phyloP scores from a whole-genome alignment of 2,888 invertebrate genomes.

The Trachelus tabidus region DNA sequence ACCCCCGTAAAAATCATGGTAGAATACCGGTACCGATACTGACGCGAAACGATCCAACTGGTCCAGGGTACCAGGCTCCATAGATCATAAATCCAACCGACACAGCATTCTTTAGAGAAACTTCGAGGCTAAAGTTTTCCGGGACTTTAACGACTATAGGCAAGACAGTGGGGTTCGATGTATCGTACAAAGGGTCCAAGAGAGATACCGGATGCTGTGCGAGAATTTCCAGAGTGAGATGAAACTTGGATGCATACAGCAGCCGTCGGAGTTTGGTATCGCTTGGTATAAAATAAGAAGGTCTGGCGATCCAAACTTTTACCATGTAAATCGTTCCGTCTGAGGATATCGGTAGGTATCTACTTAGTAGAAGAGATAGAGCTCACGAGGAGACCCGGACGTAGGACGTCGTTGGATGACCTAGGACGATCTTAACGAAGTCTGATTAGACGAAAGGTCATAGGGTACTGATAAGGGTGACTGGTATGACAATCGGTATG shows the following conservation, averaged over 20 bases:
- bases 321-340: not conserved
- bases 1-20: not conserved
- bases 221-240: not conserved
- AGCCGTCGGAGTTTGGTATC: not conserved
- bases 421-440: not conserved
- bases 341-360: not conserved
- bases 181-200: not conserved
- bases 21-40: not conserved
- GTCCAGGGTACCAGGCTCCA: not conserved
- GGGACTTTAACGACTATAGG: not conserved
- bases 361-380: not conserved
- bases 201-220: not conserved
- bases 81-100: not conserved
- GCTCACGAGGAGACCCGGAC: not conserved
- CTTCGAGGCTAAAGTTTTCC: not conserved
- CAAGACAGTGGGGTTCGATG: not conserved
- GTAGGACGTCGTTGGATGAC: not conserved
- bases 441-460: not conserved
- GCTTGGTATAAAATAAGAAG: not conserved
- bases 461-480: not conserved
- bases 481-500: conserved; percentile 6
- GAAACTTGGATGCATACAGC: not conserved
- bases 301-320: not conserved
- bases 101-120: not conserved
- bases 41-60: not conserved